phyloP scores from a whole-genome alignment of 2,113 vertebrate genomes.

The Sterrhoptilus dennistouni region DNA sequence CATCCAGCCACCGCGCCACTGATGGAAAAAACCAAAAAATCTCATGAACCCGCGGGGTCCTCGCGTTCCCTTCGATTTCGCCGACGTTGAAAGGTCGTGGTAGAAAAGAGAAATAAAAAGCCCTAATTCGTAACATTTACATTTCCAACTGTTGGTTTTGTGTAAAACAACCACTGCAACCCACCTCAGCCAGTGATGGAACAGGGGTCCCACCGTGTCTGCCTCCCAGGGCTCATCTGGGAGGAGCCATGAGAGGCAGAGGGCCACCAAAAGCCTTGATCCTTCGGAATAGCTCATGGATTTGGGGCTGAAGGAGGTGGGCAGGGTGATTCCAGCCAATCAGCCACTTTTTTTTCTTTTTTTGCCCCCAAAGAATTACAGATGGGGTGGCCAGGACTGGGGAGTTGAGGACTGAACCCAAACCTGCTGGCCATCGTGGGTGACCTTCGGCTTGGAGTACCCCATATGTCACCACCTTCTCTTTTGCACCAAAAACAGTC shows the following conservation, averaged over 20 bases:
- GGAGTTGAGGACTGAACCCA: no score
- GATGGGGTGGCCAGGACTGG: not conserved
- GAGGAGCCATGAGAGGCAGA: not conserved
- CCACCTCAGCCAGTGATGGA: not conserved
- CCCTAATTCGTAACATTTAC: not conserved
- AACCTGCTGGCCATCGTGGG: not conserved
- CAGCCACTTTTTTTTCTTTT: not conserved
- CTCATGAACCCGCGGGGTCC: accelerated
- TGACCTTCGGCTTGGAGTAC: not conserved
- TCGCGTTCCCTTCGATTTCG: not conserved
- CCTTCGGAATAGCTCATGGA: accelerated
- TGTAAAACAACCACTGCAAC: not conserved
- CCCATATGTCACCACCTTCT: not conserved
- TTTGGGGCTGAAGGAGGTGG: not conserved
- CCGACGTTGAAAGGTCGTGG: not conserved
- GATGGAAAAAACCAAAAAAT: not conserved
- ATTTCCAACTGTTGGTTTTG: not conserved
- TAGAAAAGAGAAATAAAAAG: not conserved
- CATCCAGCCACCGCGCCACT: not conserved
- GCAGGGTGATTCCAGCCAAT: accelerated
- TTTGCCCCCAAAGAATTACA: not conserved
- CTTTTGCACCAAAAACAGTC: not conserved
- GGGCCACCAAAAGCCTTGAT: not conserved
- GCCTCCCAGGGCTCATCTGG: accelerated
- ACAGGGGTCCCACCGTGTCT: not conserved